Percentiles rank a stretch among this genome's conserved stretches.
phyloP scores from a whole-genome alignment of 2,888 invertebrate species.

The Euspilapteryx auroguttella region DNA sequence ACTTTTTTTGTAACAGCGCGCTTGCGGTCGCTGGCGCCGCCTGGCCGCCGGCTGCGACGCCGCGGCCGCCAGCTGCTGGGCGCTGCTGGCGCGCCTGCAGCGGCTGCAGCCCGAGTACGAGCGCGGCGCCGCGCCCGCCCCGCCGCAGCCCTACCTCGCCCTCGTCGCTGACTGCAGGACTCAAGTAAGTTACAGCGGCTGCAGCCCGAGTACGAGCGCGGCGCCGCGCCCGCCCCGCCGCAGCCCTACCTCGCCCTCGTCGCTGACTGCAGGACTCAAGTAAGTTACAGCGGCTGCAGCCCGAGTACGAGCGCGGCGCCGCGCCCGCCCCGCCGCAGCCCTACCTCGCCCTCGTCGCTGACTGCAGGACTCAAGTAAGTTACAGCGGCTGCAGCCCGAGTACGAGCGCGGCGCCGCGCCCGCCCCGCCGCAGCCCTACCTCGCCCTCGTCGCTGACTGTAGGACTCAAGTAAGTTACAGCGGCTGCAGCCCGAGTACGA shows the following conservation, averaged over 20 bases:
- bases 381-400: conserved; percentile 11
- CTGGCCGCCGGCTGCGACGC: conserved; percentile 20
- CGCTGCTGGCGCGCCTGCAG: conserved; percentile 27
- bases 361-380: conserved; percentile 35
- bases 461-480: conserved; percentile 26
- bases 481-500: not conserved
- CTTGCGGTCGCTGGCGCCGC: conserved; percentile 18
- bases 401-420: conserved; percentile 7
- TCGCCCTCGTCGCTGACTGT: conserved; percentile 17
- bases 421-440: conserved; percentile 13
- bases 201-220: conserved; percentile 8
- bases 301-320: conserved; percentile 9
- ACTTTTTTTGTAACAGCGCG: conserved; percentile 15
- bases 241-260: conserved; percentile 19
- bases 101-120: conserved; percentile 8
- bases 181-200: conserved; percentile 20
- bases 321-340: conserved; percentile 18
- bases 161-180: conserved; percentile 30
- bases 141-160: conserved; percentile 18
- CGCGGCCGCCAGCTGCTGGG: conserved; percentile 28
- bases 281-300: conserved; percentile 16
- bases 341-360: conserved; percentile 20
- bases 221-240: conserved; percentile 18
- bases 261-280: conserved; percentile 32
- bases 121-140: conserved; percentile 15